These are phyloP conservation scores for Lasioglossum baleicum DNA, from an alignment of 1,140 invertebrate species.

Conservation along the genomic window DNA sequence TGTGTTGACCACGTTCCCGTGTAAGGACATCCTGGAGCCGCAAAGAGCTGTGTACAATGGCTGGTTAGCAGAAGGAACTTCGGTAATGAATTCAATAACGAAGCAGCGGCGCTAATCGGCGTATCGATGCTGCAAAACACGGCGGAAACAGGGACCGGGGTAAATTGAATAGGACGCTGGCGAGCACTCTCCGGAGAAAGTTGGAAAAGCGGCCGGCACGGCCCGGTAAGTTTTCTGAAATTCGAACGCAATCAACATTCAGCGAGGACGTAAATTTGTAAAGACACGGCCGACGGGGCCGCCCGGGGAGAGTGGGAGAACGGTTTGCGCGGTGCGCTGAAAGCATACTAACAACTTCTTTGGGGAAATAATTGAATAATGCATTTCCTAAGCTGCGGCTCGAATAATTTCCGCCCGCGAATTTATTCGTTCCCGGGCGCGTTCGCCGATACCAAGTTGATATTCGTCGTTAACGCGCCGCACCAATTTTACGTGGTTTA, in stretches of 20 bases:
- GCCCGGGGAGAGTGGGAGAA: neutral
- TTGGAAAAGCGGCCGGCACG: neutral
- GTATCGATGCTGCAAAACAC: constrained; percentile 18
- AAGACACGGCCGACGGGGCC: constrained; percentile 13
- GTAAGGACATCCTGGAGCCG: too few relatives aligned
- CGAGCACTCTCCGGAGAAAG: neutral
- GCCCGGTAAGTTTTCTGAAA: neutral
- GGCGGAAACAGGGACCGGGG: neutral
- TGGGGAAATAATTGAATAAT: constrained; percentile 44
- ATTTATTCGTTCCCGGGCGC: neutral
- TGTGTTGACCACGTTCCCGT: too few relatives aligned
- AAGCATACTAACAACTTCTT: neutral
- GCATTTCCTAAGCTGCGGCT: constrained; percentile 40
- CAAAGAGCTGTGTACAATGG: too few relatives aligned
- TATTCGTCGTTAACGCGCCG: neutral
- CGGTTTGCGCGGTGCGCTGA: neutral
- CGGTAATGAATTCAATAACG: constrained; percentile 18
- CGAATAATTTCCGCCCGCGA: constrained; percentile 33
- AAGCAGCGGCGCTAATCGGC: neutral
- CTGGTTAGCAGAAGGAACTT: neutral
- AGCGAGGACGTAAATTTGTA: constrained; percentile 32
- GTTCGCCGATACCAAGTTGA: neutral
- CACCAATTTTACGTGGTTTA: too few relatives aligned
- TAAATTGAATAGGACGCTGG: neutral
- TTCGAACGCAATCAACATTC: constrained; percentile 36